phyloP scores from a whole-genome alignment of 2,113 vertebrate genomes.

The Anolis sagrei region DNA sequence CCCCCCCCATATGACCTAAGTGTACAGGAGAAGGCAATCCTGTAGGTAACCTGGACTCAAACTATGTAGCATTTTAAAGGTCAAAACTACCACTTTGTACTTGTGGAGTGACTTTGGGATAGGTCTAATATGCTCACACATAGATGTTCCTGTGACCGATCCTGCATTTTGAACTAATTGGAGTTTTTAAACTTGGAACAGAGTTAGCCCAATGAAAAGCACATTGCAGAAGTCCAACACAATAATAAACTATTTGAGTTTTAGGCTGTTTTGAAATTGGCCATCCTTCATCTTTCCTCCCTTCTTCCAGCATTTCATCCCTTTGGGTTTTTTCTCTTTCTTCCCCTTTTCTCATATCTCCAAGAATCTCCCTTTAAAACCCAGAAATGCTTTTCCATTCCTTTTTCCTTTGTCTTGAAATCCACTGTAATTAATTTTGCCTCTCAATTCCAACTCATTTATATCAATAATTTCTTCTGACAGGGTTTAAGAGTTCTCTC shows the following conservation, averaged over 20 bases:
- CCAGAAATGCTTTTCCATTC: neutral
- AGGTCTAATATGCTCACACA: no score
- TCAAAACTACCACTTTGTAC: no score
- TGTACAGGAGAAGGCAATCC: no score
- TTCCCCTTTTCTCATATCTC: neutral
- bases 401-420: constrained; percentile 33
- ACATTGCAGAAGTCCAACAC: neutral
- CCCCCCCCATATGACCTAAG: no score
- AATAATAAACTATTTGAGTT: neutral
- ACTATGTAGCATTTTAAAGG: no score
- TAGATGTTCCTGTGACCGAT: no score
- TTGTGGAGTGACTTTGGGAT: no score
- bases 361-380: neutral
- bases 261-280: neutral
- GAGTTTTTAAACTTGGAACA: no score
- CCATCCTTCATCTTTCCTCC: neutral
- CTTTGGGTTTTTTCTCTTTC: no score
- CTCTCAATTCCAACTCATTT: constrained; percentile 41
- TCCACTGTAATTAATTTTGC: constrained; percentile 55
- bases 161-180: no score
- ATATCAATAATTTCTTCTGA: constrained; percentile 56
- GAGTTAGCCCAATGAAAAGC: no score
- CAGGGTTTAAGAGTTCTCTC: constrained; percentile 57
- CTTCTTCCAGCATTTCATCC: neutral
- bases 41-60: no score